Conservation (phyloP, 2,113 vertebrate species). For the Cryptotis parvus region DNA sequence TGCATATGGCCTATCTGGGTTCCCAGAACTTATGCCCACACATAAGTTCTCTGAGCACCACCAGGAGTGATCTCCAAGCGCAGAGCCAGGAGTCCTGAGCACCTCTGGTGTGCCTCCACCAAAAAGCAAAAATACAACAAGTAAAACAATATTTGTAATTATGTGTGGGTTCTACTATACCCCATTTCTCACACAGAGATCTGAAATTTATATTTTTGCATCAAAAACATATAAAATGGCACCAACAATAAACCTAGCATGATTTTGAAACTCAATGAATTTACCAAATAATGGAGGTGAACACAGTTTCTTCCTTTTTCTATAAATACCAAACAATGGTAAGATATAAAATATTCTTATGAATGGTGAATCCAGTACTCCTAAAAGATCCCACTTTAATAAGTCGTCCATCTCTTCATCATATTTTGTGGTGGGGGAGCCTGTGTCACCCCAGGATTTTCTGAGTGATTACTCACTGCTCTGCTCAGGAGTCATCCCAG, state of each 20-base stretch:
- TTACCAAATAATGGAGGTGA: background rate
- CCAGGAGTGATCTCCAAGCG: too few relatives aligned
- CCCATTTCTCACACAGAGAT: background rate
- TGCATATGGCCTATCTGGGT: too few relatives aligned
- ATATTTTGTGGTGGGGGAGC: background rate
- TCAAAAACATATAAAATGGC: background rate
- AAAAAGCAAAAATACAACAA: too few relatives aligned
- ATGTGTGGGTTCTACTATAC: background rate
- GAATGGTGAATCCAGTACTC: background rate
- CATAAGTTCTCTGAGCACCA: too few relatives aligned
- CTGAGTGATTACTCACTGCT: too few relatives aligned
- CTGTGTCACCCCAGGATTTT: too few relatives aligned
- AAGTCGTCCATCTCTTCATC: rapidly evolving
- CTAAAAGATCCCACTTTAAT: background rate
- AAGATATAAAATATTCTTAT: background rate
- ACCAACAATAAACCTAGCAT: background rate
- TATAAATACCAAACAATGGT: background rate
- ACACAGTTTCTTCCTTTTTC: background rate
- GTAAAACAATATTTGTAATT: background rate
- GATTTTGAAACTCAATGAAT: slow-evolving; percentile 40
- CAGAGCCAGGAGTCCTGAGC: too few relatives aligned
- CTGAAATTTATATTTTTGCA: slow-evolving; percentile 28
- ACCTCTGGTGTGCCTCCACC: too few relatives aligned
- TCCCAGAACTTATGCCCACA: too few relatives aligned
- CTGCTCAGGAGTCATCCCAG: too few relatives aligned